A percentile compares a stretch with the other conserved stretches of the same genome.
phyloP scores from a whole-genome alignment of 2,797 vertebrate species.

The Cottoperca gobio region DNA sequence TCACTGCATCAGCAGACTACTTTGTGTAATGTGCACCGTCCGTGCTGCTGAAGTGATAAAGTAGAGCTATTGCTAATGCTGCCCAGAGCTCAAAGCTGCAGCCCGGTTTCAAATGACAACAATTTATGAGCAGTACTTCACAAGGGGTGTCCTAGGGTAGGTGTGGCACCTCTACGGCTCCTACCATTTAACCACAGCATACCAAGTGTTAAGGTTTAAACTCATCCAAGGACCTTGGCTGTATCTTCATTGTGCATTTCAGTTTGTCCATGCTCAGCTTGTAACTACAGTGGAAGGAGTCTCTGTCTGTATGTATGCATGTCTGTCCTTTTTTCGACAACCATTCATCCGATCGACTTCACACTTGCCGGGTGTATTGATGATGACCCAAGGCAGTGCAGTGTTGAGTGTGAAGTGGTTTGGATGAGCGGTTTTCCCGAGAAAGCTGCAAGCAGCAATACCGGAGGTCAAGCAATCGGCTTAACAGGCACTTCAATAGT shows the following conservation, averaged over 20 bases:
- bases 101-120: background rate
- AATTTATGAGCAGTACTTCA: background rate
- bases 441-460: too few species aligned
- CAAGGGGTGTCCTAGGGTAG: background rate
- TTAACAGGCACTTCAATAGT: background rate
- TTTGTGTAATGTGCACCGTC: conserved; percentile 6
- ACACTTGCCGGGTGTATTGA: too few species aligned
- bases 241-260: conserved; percentile 5
- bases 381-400: too few species aligned
- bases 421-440: too few species aligned
- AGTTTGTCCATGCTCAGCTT: background rate
- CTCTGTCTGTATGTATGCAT: too few species aligned
- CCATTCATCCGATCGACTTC: too few species aligned
- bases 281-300: too few species aligned
- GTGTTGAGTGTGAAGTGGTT: too few species aligned
- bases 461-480: too few species aligned
- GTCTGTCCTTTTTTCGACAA: too few species aligned
- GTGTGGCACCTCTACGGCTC: background rate
- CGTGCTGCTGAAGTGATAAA: conserved; percentile 13
- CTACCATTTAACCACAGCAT: background rate
- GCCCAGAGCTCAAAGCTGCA: conserved; percentile 1
- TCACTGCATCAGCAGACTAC: background rate
- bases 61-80: background rate
- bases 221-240: background rate
- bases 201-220: background rate